Conservation (phyloP, 2,888 invertebrate genomes). For the Liposcelis brunnea region DNA sequence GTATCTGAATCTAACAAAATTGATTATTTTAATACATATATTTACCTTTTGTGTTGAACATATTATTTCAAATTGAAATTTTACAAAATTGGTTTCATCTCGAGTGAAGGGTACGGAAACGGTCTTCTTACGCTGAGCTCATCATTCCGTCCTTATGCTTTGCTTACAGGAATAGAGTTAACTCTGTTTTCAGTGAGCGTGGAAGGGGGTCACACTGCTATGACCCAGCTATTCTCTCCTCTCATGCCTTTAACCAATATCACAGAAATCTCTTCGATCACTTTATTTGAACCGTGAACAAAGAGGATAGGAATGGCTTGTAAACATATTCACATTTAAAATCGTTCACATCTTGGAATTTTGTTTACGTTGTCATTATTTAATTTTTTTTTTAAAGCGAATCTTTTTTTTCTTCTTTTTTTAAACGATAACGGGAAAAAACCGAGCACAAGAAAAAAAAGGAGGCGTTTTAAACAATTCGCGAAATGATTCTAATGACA, state of each 20-base stretch:
- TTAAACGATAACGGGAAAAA: too few species aligned
- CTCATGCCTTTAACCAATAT: conserved; percentile 1
- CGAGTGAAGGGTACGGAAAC: neutral
- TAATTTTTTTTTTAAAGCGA: too few species aligned
- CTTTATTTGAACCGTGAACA: neutral
- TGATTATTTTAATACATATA: conserved; percentile 6
- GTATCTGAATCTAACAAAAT: conserved; percentile 5
- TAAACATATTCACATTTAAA: too few species aligned
- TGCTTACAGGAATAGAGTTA: neutral
- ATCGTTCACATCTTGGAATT: too few species aligned
- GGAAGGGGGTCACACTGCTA: neutral
- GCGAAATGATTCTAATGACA: too few species aligned
- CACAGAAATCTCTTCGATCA: conserved; percentile 2
- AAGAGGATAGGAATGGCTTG: conserved; percentile 1
- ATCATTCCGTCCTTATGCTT: neutral
- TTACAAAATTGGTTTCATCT: neutral
- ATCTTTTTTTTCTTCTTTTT: too few species aligned
- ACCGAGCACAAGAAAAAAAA: too few species aligned
- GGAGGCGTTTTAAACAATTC: too few species aligned
- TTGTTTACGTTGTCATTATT: too few species aligned
- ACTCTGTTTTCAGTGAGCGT: neutral
- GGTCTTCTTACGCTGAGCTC: conserved; percentile 1
- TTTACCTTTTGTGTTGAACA: conserved; percentile 3
- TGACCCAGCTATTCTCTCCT: conserved; percentile 5
- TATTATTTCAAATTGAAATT: neutral